phyloP scores from a whole-genome alignment of 2,888 invertebrate genomes.

The Monochamus alternatus region DNA sequence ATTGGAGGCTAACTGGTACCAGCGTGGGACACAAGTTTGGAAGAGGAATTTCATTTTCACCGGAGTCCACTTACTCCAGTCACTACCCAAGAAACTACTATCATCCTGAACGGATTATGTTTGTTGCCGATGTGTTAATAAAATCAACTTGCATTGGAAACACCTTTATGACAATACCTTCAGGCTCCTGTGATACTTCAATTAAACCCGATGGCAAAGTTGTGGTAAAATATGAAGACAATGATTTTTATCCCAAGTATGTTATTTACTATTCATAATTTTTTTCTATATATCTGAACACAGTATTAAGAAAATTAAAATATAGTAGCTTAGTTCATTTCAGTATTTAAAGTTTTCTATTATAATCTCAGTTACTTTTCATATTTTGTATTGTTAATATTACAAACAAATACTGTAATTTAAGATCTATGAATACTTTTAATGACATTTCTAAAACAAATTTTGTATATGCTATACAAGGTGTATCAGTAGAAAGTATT shows the following conservation, averaged over 20 bases:
- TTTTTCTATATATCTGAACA: too few species aligned
- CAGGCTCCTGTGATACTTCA: slow-evolving; percentile 31
- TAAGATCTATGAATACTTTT: too few species aligned
- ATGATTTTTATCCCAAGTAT: slow-evolving; percentile 44
- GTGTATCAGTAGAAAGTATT: too few species aligned
- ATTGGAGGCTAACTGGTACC: slow-evolving; percentile 37
- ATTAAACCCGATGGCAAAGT: slow-evolving; percentile 30
- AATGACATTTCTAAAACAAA: too few species aligned
- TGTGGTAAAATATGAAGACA: slow-evolving; percentile 43
- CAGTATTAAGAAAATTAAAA: too few species aligned
- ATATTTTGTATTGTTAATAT: too few species aligned
- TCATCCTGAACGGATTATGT: slow-evolving; percentile 19
- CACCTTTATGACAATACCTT: slow-evolving; percentile 30
- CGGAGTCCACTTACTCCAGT: slow-evolving; percentile 24
- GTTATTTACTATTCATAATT: slow-evolving; percentile 36
- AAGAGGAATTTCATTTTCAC: slow-evolving; percentile 38
- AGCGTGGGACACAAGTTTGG: slow-evolving; percentile 35
- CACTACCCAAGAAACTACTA: slow-evolving; percentile 25
- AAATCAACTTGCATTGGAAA: slow-evolving; percentile 24
- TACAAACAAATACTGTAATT: too few species aligned
- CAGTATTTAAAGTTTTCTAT: too few species aligned
- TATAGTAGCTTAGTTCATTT: too few species aligned
- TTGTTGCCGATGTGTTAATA: slow-evolving; percentile 32
- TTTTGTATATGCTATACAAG: too few species aligned
- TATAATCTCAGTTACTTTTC: too few species aligned